phyloP scores from a whole-genome alignment of 2,888 invertebrate genomes.

The Dicranocentrus wangi region DNA sequence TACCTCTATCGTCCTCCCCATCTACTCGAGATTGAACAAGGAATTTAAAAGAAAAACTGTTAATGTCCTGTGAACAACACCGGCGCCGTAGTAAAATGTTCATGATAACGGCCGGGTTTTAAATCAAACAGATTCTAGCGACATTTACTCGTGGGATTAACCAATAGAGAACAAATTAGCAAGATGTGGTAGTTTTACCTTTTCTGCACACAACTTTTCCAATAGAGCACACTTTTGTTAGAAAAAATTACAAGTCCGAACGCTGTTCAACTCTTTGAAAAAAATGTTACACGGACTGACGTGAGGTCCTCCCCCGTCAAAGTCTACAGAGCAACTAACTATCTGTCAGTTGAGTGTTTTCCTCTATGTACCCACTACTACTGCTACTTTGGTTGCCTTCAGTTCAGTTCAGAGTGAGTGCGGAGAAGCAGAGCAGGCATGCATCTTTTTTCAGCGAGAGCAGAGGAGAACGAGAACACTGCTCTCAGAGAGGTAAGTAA shows the following conservation, averaged over 20 bases:
- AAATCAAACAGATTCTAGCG: no score
- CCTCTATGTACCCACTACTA: slow-evolving; percentile 28
- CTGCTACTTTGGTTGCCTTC: neutral
- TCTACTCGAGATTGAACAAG: no score
- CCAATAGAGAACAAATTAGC: no score
- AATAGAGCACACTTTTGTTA: neutral
- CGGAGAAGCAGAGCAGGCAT: slow-evolving; percentile 18
- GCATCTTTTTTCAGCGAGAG: slow-evolving; percentile 35
- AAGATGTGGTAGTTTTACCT: no score
- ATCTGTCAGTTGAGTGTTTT: slow-evolving; percentile 23
- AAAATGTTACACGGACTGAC: slow-evolving; percentile 14
- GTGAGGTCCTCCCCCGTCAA: slow-evolving; percentile 55
- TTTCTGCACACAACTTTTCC: neutral
- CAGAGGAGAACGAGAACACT: slow-evolving; percentile 10
- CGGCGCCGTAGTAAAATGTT: no score
- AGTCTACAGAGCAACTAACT: slow-evolving; percentile 58
- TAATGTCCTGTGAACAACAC: no score
- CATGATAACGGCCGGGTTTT: no score
- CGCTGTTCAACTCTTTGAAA: no score
- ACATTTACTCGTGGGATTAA: no score
- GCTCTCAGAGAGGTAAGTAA: neutral
- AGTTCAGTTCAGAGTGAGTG: neutral
- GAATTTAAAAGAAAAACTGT: no score
- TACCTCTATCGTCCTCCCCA: no score
- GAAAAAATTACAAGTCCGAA: slow-evolving; percentile 9